phyloP scores from a whole-genome alignment of 2,888 invertebrate species.

The Anticlea derivata region DNA sequence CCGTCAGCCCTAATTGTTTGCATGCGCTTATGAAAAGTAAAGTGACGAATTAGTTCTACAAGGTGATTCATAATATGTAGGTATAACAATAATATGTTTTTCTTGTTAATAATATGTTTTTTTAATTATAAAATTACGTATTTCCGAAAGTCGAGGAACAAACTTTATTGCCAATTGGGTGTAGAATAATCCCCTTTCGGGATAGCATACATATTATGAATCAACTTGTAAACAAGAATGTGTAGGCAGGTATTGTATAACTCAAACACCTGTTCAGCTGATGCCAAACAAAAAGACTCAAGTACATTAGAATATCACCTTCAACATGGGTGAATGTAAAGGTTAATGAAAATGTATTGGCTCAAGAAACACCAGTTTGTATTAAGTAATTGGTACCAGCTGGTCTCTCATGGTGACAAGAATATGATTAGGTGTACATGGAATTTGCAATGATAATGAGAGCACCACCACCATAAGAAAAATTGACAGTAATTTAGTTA shows the following conservation, averaged over 20 bases:
- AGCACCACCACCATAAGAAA: not conserved
- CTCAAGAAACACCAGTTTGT: not conserved
- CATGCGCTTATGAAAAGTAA: too few species aligned
- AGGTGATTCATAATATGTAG: too few species aligned
- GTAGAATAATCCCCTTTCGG: too few species aligned
- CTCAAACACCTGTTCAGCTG: slow-evolving; percentile 3
- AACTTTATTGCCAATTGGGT: too few species aligned
- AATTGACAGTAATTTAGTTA: not conserved
- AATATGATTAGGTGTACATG: not conserved
- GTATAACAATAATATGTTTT: too few species aligned
- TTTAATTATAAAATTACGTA: too few species aligned
- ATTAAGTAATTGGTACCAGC: not conserved
- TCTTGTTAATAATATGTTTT: too few species aligned
- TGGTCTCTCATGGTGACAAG: not conserved
- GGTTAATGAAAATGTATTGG: slow-evolving; percentile 1
- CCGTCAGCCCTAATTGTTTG: too few species aligned
- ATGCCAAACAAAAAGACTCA: not conserved
- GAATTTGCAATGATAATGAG: slow-evolving; percentile 6
- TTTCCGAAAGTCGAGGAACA: too few species aligned
- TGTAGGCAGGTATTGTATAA: slow-evolving; percentile 3
- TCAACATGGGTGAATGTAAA: slow-evolving; percentile 4
- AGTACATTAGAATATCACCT: slow-evolving; percentile 8
- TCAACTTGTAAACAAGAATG: not conserved
- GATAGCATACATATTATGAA: too few species aligned
- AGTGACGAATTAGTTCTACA: too few species aligned